Percentiles rank a stretch among this genome's conserved stretches.
phyloP scores from a whole-genome alignment of 2,113 vertebrate species.

The Artemisiospiza belli region DNA sequence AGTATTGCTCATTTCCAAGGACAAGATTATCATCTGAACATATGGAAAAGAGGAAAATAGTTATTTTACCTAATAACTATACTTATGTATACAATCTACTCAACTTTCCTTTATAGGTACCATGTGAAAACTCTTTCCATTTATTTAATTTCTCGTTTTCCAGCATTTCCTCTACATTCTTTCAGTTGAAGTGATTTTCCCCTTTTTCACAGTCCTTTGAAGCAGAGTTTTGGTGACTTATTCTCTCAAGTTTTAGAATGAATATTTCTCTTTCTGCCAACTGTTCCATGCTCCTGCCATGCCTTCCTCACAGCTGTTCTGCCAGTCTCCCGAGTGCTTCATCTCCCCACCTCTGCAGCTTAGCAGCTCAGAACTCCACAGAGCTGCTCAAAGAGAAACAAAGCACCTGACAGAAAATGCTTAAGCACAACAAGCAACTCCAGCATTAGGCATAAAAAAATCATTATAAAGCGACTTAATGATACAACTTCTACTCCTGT shows the following conservation, averaged over 20 bases:
- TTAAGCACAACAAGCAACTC: background rate
- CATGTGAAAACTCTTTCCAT: background rate
- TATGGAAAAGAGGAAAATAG: background rate
- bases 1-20: background rate
- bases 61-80: background rate
- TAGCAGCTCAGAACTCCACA: background rate
- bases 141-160: background rate
- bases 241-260: background rate
- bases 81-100: background rate
- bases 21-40: background rate
- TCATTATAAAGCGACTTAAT: background rate
- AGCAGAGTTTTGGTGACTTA: background rate
- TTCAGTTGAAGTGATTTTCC: background rate
- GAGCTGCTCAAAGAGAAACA: background rate
- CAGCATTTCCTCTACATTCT: background rate
- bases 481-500: background rate
- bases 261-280: background rate
- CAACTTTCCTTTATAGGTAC: background rate
- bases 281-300: background rate
- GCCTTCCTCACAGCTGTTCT: constrained; percentile 23
- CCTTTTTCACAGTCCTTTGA: background rate
- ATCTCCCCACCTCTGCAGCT: background rate
- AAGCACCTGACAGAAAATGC: background rate
- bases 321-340: background rate
- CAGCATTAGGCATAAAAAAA: background rate